phyloP scores from a whole-genome alignment of 2,888 invertebrate genomes.

The Caradrina kadenii region DNA sequence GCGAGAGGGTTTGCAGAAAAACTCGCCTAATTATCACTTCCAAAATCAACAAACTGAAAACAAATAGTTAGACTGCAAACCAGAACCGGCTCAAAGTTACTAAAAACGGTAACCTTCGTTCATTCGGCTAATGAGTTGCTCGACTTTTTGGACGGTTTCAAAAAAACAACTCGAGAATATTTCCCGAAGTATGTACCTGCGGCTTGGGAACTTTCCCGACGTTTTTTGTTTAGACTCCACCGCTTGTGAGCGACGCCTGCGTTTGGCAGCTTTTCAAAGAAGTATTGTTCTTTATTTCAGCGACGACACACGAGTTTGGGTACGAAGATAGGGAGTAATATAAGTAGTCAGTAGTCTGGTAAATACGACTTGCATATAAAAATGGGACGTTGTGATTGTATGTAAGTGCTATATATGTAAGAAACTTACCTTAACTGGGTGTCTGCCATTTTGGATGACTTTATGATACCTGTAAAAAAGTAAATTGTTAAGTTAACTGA shows the following conservation, averaged over 20 bases:
- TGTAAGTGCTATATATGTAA: neutral
- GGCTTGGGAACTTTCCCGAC: slow-evolving; percentile 57
- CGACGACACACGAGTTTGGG: neutral
- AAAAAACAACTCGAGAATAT: slow-evolving; percentile 70
- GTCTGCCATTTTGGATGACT: slow-evolving; percentile 50
- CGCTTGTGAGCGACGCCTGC: slow-evolving; percentile 60
- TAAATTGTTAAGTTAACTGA: no score
- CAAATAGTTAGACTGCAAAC: slow-evolving; percentile 53
- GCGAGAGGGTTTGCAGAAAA: no score
- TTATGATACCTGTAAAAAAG: slow-evolving; percentile 44
- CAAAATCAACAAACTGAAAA: slow-evolving; percentile 17
- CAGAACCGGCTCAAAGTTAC: slow-evolving; percentile 64
- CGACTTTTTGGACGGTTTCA: slow-evolving; percentile 72
- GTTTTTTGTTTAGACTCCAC: slow-evolving; percentile 58
- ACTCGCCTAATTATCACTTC: slow-evolving; percentile 35
- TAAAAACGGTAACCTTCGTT: slow-evolving; percentile 74
- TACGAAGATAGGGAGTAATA: neutral
- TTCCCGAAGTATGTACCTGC: slow-evolving; percentile 66
- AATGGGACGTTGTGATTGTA: neutral
- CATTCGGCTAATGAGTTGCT: slow-evolving; percentile 80
- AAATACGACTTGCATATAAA: slow-evolving; percentile 5
- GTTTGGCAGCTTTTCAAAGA: slow-evolving; percentile 53
- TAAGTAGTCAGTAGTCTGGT: neutral
- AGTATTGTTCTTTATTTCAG: slow-evolving; percentile 54
- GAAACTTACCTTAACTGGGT: slow-evolving; percentile 49